phyloP scores from a whole-genome alignment of 2,113 vertebrate species.

The Festucalex cinctus region DNA sequence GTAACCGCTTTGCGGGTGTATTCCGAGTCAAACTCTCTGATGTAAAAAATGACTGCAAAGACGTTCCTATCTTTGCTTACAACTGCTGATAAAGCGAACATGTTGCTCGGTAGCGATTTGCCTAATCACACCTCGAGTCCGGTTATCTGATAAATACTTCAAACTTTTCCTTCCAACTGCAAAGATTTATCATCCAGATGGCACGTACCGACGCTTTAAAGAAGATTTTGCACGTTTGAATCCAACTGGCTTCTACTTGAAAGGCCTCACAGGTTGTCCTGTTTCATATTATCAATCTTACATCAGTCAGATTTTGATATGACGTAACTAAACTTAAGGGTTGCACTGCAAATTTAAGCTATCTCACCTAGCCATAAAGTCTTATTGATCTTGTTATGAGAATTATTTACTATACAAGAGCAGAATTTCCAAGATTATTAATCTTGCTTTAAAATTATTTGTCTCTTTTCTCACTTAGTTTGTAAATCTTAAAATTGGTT shows the following conservation, averaged over 20 bases:
- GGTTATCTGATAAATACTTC: constrained; percentile 28
- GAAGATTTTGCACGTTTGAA: not conserved
- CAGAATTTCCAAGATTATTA: too few species aligned
- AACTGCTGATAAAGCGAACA: not conserved
- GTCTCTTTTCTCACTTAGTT: too few species aligned
- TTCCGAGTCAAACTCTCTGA: not conserved
- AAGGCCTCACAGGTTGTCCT: not conserved
- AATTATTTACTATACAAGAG: too few species aligned
- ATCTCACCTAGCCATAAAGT: too few species aligned
- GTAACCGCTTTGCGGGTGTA: constrained; percentile 7
- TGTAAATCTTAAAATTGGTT: too few species aligned
- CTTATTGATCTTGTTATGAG: too few species aligned
- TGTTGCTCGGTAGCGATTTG: constrained; percentile 31
- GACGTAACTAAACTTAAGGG: not conserved
- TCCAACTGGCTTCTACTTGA: not conserved
- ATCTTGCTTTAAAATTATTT: too few species aligned
- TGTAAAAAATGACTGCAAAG: not conserved
- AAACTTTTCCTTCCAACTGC: constrained; percentile 3
- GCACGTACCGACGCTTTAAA: not conserved
- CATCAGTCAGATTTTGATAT: not conserved
- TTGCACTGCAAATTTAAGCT: too few species aligned
- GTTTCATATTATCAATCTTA: not conserved
- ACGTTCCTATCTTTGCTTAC: constrained; percentile 5
- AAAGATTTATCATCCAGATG: not conserved
- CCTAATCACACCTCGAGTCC: constrained; percentile 31